Percentiles rank a stretch among this genome's conserved stretches.
Conservation (phyloP, 2,113 vertebrate genomes). For the Caretta caretta region DNA sequence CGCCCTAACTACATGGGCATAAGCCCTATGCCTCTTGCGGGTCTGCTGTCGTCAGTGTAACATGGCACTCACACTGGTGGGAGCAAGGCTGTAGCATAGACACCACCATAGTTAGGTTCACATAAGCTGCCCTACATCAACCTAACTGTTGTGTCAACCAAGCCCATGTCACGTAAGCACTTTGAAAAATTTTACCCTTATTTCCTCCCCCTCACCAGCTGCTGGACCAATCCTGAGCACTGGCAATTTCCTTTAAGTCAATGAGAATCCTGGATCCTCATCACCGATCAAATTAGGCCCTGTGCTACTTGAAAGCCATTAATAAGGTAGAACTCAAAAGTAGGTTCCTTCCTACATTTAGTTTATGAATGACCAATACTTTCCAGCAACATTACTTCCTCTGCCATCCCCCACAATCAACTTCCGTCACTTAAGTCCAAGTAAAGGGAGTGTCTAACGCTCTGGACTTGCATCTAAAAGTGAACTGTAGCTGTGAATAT, state of each 20-base stretch:
- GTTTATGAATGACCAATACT: not conserved
- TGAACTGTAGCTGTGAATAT: not conserved
- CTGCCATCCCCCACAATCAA: not conserved
- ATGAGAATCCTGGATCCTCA: not conserved
- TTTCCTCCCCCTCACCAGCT: not conserved
- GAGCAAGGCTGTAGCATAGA: too few species aligned
- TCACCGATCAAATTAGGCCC: not conserved
- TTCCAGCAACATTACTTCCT: not conserved
- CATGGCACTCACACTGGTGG: too few species aligned
- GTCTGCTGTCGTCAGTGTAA: too few species aligned
- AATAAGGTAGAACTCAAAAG: not conserved
- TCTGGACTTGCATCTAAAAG: not conserved
- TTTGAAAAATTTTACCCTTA: not conserved
- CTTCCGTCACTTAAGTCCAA: not conserved
- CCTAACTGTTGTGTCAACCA: not conserved
- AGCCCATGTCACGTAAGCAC: accelerated
- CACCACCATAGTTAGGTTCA: too few species aligned
- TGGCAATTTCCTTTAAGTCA: not conserved
- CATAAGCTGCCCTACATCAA: too few species aligned
- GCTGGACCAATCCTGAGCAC: not conserved
- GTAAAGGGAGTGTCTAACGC: not conserved
- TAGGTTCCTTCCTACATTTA: not conserved
- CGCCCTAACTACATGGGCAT: too few species aligned
- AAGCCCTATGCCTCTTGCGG: too few species aligned
- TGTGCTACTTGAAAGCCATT: not conserved